A percentile compares a stretch with the other conserved stretches of the same genome.
Evolutionary conservation across 2,113 vertebrate species (phyloP).

Genomic region (Thamnaconus septentrionalis): DNA sequence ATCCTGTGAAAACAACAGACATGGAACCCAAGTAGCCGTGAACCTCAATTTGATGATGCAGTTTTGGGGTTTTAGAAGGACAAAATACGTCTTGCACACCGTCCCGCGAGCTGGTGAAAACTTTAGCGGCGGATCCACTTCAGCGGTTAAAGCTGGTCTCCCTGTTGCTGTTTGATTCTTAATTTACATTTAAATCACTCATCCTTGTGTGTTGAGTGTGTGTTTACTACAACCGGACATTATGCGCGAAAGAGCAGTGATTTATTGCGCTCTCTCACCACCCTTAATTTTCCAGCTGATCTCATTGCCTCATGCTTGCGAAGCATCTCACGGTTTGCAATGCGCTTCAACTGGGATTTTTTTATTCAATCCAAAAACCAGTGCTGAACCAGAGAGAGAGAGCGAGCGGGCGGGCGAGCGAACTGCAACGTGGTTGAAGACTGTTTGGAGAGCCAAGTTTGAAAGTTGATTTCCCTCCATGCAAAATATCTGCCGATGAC

Average conservation of each 20-base stretch:
- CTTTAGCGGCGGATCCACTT: too few relatives aligned
- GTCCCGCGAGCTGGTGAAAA: too few relatives aligned
- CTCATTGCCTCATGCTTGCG: conserved; percentile 6
- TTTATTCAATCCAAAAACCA: conserved; percentile 12
- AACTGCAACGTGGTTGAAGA: conserved; percentile 22
- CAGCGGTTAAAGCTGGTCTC: neutral
- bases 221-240: conserved; percentile 3
- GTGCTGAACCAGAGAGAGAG: neutral
- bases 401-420: neutral
- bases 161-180: conserved; percentile 12
- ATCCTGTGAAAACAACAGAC: too few relatives aligned
- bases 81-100: too few relatives aligned
- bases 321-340: conserved; percentile 5
- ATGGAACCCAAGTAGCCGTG: too few relatives aligned
- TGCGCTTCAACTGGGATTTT: conserved; percentile 11
- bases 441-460: conserved; percentile 19
- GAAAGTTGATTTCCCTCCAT: conserved; percentile 36
- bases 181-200: conserved; percentile 11
- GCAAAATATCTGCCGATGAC: conserved; percentile 30
- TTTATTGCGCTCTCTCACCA: conserved; percentile 10
- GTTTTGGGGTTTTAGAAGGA: too few relatives aligned
- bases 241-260: neutral
- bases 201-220: neutral
- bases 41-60: too few relatives aligned
- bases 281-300: conserved; percentile 20